These are phyloP conservation scores for Hipposideros larvatus DNA, from an alignment of 2,797 vertebrate genomes.

Conservation along the genomic window DNA sequence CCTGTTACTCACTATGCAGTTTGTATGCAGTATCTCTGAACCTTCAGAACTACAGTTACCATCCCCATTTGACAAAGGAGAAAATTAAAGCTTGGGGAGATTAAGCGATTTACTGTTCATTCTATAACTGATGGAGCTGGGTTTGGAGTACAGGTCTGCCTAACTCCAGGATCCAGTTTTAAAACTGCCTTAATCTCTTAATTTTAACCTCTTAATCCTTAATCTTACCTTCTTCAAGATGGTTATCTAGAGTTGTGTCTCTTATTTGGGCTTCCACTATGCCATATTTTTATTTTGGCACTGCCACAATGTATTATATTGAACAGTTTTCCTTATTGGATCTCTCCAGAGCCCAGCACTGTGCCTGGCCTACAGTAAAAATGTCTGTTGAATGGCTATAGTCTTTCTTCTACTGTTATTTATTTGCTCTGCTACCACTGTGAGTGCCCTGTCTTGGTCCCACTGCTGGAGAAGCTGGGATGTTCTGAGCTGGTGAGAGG, in stretches of 20 bases:
- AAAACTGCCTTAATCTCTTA: not conserved
- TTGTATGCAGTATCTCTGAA: not conserved
- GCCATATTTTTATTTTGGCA: not conserved
- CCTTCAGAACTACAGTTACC: not conserved
- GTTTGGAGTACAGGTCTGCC: not conserved
- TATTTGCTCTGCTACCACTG: not conserved
- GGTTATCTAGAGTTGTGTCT: not conserved
- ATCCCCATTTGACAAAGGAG: not conserved
- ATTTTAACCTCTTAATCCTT: not conserved
- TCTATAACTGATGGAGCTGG: not conserved
- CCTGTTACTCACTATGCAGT: not conserved
- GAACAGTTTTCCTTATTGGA: not conserved
- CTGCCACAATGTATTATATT: not conserved
- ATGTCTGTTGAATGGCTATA: not conserved
- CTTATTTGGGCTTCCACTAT: not conserved
- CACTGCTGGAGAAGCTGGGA: not conserved
- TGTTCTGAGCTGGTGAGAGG: not conserved
- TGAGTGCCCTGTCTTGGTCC: not conserved
- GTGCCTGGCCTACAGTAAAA: not conserved
- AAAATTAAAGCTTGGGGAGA: not conserved
- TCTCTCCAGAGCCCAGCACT: not conserved
- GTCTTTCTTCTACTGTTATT: not conserved
- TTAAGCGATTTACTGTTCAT: not conserved
- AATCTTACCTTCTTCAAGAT: constrained; percentile 7
- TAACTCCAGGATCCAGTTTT: not conserved